These are phyloP conservation scores for Pyrocoelia pectoralis DNA, from an alignment of 2,888 invertebrate species.

Conservation along the genomic window DNA sequence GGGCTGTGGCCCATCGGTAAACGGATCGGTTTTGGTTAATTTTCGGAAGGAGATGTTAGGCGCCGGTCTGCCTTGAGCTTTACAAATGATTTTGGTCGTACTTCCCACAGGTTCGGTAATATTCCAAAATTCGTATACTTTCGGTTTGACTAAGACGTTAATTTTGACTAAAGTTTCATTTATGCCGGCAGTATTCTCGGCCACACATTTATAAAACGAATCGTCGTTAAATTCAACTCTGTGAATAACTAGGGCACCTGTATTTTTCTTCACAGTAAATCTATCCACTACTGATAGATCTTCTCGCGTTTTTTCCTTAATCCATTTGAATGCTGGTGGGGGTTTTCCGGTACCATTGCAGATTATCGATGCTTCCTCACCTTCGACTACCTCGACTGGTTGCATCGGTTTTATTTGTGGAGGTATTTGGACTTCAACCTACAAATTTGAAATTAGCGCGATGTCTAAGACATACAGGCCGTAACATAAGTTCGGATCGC, in stretches of 20 bases:
- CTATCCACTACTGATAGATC: constrained; percentile 75
- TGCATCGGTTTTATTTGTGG: constrained; percentile 75
- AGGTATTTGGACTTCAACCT: constrained; percentile 74
- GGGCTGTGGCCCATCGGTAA: constrained; percentile 68
- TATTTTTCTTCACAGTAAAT: constrained; percentile 74
- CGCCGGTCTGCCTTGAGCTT: constrained; percentile 81
- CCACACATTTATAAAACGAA: constrained; percentile 82
- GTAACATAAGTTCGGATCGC: too few species aligned
- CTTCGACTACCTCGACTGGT: constrained; percentile 77
- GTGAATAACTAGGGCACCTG: constrained; percentile 76
- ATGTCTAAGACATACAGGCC: neutral
- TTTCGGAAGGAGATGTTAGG: constrained; percentile 84
- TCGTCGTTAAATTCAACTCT: constrained; percentile 80
- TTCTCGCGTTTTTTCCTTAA: constrained; percentile 75
- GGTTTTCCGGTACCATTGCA: constrained; percentile 88
- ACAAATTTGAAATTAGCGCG: neutral
- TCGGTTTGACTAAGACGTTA: constrained; percentile 79
- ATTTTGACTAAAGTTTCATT: constrained; percentile 74
- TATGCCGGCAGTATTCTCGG: constrained; percentile 79
- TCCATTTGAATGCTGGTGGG: constrained; percentile 84
- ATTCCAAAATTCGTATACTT: constrained; percentile 80
- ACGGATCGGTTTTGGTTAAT: constrained; percentile 71
- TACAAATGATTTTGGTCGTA: constrained; percentile 75
- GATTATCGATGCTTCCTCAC: constrained; percentile 75
- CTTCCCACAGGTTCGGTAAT: constrained; percentile 70